Conservation (phyloP, 2,888 invertebrate genomes). For the Trachelus stipa region DNA sequence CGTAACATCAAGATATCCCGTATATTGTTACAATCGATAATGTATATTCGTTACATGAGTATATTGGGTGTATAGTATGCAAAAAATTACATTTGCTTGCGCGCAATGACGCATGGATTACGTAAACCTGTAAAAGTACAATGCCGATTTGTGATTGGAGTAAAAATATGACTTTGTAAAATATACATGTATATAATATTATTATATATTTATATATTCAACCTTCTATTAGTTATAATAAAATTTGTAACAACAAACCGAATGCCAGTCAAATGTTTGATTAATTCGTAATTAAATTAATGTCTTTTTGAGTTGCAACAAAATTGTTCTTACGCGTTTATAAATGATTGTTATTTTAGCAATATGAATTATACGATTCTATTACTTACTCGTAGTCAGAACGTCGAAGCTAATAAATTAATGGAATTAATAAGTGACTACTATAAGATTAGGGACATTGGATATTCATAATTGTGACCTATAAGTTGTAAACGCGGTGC, state of each 20-base stretch:
- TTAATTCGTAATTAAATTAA: not conserved
- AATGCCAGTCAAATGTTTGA: not conserved
- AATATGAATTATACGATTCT: not conserved
- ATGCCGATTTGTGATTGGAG: not conserved
- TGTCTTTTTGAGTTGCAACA: not conserved
- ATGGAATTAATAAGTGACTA: not conserved
- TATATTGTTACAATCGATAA: constrained; percentile 38
- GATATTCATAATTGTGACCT: not conserved
- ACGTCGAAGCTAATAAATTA: not conserved
- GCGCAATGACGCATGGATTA: not conserved
- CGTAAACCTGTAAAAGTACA: not conserved
- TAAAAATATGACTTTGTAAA: not conserved
- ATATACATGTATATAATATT: not conserved
- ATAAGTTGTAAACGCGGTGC: not conserved
- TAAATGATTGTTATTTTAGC: not conserved
- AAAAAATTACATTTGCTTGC: constrained; percentile 1
- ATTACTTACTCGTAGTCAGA: not conserved
- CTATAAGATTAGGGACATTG: not conserved
- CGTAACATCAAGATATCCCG: constrained; percentile 28
- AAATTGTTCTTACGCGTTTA: not conserved
- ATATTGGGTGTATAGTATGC: constrained; percentile 1
- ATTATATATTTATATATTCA: not conserved
- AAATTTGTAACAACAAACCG: not conserved
- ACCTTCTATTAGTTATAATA: not conserved
- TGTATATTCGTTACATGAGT: constrained; percentile 24